Evolutionary conservation across 2,797 vertebrate genomes (phyloP).

Genomic region (Phrynocephalus guinanensis): DNA sequence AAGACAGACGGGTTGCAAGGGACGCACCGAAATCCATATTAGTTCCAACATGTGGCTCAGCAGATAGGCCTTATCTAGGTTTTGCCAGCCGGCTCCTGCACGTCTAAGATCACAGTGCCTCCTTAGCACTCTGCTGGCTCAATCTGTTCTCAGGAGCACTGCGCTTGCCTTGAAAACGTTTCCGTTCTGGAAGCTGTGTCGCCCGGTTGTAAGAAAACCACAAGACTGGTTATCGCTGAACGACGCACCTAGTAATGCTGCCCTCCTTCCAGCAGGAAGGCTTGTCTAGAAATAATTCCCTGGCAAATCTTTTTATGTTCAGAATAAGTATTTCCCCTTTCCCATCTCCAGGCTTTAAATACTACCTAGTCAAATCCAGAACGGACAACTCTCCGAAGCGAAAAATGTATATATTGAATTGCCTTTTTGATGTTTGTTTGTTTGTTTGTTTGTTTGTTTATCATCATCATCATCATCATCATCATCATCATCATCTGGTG

Average conservation of each 20-base stretch:
- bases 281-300: not conserved
- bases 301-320: not conserved
- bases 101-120: conserved; percentile 49
- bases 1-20: conserved; percentile 16
- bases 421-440: not conserved
- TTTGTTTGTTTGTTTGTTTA: too few relatives aligned
- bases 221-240: conserved; percentile 14
- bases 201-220: not conserved
- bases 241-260: fast-evolving
- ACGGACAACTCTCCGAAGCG: not conserved
- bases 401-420: not conserved
- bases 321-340: not conserved
- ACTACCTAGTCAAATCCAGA: not conserved
- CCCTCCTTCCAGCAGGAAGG: not conserved
- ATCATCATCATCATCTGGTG: too few relatives aligned
- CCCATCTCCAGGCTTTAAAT: not conserved
- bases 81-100: conserved; percentile 63
- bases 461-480: too few relatives aligned
- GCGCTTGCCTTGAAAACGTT: conserved; percentile 38
- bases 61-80: conserved; percentile 67
- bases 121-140: conserved; percentile 39
- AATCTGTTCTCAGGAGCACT: not conserved
- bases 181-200: conserved; percentile 9
- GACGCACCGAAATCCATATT: conserved; percentile 53
- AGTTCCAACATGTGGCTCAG: conserved; percentile 55